phyloP scores from a whole-genome alignment of 2,797 vertebrate genomes.

The Synaphobranchus kaupii region DNA sequence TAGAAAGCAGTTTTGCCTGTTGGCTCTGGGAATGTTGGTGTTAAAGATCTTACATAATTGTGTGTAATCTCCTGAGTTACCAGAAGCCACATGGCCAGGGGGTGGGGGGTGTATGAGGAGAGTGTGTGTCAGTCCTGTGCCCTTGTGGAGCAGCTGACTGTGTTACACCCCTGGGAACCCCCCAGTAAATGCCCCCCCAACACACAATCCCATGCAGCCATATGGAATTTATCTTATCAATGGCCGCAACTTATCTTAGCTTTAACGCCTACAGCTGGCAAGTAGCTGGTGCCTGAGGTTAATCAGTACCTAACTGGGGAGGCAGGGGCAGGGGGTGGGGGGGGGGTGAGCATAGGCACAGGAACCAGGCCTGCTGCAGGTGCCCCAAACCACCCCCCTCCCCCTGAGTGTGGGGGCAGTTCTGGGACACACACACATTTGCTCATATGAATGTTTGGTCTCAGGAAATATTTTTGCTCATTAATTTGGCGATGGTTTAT shows the following conservation, averaged over 20 bases:
- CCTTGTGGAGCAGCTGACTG: neutral
- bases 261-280: too few relatives aligned
- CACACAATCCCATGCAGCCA: neutral
- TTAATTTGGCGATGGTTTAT: neutral
- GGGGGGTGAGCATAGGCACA: too few relatives aligned
- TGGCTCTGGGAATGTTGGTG: neutral
- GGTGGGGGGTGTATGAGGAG: neutral
- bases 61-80: constrained; percentile 7
- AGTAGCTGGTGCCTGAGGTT: too few relatives aligned
- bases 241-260: too few relatives aligned
- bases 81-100: neutral
- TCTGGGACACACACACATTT: too few relatives aligned
- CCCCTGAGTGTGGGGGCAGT: too few relatives aligned
- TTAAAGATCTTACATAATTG: constrained; percentile 3
- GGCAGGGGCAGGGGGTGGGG: too few relatives aligned
- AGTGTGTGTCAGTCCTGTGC: neutral
- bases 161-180: neutral
- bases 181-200: neutral
- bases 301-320: too few relatives aligned
- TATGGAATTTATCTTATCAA: neutral
- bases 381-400: too few relatives aligned
- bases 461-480: neutral
- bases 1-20: neutral
- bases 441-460: neutral
- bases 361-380: too few relatives aligned